A percentile compares a stretch with the other conserved stretches of the same genome.
Conservation (phyloP, 2,888 invertebrate genomes). For the Sphaerophoria taeniata region DNA sequence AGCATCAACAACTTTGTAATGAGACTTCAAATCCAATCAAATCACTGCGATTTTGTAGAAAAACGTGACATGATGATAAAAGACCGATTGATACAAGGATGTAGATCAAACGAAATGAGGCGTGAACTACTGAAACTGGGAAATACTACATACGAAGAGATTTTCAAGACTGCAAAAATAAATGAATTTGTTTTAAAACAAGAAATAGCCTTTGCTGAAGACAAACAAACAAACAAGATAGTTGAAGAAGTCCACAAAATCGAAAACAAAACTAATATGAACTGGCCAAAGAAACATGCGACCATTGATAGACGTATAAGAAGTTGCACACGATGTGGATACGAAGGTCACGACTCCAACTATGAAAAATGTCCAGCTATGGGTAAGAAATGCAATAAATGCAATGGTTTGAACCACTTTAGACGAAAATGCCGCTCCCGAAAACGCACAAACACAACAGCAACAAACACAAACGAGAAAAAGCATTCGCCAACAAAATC, state of each 20-base stretch:
- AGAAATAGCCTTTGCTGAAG: slow-evolving; percentile 24
- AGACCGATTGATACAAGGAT: slow-evolving; percentile 17
- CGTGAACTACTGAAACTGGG: background rate
- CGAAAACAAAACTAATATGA: slow-evolving; percentile 3
- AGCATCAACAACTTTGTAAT: slow-evolving; percentile 7
- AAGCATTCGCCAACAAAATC: slow-evolving; percentile 7
- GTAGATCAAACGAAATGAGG: slow-evolving; percentile 8
- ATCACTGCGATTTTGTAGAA: slow-evolving; percentile 4
- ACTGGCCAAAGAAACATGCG: slow-evolving; percentile 8
- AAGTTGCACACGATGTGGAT: slow-evolving; percentile 17
- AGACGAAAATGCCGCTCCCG: slow-evolving; percentile 11
- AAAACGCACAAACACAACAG: slow-evolving; percentile 13
- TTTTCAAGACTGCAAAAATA: background rate
- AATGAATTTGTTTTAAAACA: slow-evolving; percentile 14
- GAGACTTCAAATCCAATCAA: background rate
- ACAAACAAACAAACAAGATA: slow-evolving; percentile 5
- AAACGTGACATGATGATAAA: slow-evolving; percentile 5
- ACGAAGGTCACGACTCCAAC: slow-evolving; percentile 9
- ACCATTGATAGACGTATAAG: background rate
- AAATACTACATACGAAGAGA: slow-evolving; percentile 4
- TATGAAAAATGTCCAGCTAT: slow-evolving; percentile 10
- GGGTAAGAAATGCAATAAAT: slow-evolving; percentile 21
- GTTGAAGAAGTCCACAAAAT: slow-evolving; percentile 16
- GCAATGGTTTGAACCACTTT: slow-evolving; percentile 10
- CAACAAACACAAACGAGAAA: slow-evolving; percentile 2